Evolutionary conservation across 2,113 vertebrate species (phyloP).

Genomic region (Prochilodus magdalenae): DNA sequence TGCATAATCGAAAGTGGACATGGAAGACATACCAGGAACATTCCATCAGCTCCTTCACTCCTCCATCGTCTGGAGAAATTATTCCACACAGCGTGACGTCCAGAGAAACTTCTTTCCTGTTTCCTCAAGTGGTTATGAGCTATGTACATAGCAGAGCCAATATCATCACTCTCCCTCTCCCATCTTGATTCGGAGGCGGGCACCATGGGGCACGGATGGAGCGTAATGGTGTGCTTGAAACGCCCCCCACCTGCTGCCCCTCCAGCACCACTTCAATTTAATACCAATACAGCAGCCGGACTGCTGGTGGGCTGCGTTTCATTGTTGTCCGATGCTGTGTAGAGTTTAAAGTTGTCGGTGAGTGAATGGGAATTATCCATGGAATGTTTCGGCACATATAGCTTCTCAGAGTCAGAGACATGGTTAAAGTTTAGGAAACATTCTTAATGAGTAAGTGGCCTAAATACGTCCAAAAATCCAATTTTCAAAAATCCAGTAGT

Average conservation of each 20-base stretch:
- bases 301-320: background rate
- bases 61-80: background rate
- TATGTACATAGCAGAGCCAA: no score
- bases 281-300: background rate
- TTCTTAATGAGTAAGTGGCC: no score
- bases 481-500: no score
- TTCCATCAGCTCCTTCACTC: background rate
- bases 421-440: background rate
- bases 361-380: no score
- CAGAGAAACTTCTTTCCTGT: no score
- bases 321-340: background rate
- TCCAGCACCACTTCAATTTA: slow-evolving; percentile 6
- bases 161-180: slow-evolving; percentile 5
- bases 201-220: background rate
- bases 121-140: background rate
- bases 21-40: background rate
- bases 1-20: background rate
- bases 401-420: no score
- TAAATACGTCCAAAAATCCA: no score
- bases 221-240: background rate
- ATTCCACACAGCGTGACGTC: background rate
- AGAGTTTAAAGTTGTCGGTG: background rate
- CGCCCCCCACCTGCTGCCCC: background rate
- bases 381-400: background rate
- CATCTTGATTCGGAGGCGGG: background rate